A percentile compares a stretch with the other conserved stretches of the same genome.
phyloP scores from a whole-genome alignment of 2,888 invertebrate genomes.

The Drosophila yooni region DNA sequence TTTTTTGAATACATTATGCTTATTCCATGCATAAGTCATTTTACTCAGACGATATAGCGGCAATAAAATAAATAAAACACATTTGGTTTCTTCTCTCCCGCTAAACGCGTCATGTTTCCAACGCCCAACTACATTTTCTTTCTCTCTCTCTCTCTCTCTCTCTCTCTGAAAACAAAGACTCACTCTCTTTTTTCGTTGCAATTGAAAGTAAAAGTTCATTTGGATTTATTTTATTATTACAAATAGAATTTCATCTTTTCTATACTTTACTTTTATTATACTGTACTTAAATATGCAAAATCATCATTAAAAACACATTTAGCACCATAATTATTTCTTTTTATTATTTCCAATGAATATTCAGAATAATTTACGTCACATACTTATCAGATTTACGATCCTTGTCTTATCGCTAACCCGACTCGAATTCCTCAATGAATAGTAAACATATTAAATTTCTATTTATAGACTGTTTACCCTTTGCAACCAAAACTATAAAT shows the following conservation, averaged over 20 bases:
- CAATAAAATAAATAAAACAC: not conserved
- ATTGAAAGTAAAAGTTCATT: not conserved
- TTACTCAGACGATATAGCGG: not conserved
- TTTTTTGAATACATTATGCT: not conserved
- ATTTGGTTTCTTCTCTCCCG: not conserved
- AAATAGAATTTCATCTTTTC: not conserved
- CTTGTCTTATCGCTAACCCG: slow-evolving; percentile 18
- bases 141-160: not conserved
- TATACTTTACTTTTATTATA: not conserved
- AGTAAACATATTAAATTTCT: not conserved
- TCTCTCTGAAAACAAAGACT: not conserved
- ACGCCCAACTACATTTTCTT: not conserved
- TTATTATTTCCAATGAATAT: not conserved
- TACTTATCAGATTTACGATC: slow-evolving; percentile 17
- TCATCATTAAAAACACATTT: not conserved
- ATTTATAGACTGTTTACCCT: slow-evolving; percentile 9
- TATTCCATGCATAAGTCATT: not conserved
- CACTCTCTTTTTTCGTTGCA: not conserved
- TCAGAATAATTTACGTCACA: not conserved
- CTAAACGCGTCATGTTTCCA: not conserved
- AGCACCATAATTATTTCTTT: not conserved
- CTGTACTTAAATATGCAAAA: no score
- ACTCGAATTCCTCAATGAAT: not conserved
- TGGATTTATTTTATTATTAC: not conserved
- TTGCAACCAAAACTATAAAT: slow-evolving; percentile 7